Base-by-base conservation (phyloP, 2,113 vertebrate genomes). In the Macroglossus sobrinus region DNA sequence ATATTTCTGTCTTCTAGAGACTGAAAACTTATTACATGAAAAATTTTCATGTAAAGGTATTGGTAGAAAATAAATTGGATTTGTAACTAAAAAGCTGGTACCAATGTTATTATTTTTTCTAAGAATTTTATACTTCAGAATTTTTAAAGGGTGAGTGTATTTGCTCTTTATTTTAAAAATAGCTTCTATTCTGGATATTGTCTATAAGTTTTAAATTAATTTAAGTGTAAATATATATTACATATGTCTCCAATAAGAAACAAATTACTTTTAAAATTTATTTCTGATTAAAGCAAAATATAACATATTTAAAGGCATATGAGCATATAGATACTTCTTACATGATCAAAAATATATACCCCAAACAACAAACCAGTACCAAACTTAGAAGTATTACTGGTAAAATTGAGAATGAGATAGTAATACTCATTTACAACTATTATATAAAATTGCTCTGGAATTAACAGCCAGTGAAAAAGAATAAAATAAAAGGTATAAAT, bases 171-270 rank as follows among this genome's bases (percentile, higher is more conserved):
- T 66, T 64, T 71, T 89, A 24, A 86, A 94, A 84, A 91, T 93
- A 61, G 11, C 33, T 33, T 84, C 4, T 72, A 47, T 88, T 50
- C 19, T 93, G 16, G 64, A 76, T 71, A 76, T 69, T 89, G 47
- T n/a, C 45, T 55, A 3, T 84, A 50, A 64, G 14, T 89, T 92
- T 85, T 47, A 89, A 85, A 84, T 66, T 45, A 96, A 95, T 72
- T 89, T 79, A 92, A 76, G 19, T 92, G n/a, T 33, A 92, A 61
- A 53, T 75, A 9, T 72, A 55, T 84, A 71, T 64, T 82, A 72
- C 4, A 53, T 69, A 80, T n/a, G 21, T 76, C 33, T 61, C 1
- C 19, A 68, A 13, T 89, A 68, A 79, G 69, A 59, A 66, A 81
- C 72, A 63, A 30, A 72, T 43, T 43, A 7, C 33, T 76, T 86